Percentiles rank a stretch among this genome's conserved stretches.
Evolutionary conservation across 2,888 invertebrate species (phyloP).

Genomic region (Mythimna albipuncta): DNA sequence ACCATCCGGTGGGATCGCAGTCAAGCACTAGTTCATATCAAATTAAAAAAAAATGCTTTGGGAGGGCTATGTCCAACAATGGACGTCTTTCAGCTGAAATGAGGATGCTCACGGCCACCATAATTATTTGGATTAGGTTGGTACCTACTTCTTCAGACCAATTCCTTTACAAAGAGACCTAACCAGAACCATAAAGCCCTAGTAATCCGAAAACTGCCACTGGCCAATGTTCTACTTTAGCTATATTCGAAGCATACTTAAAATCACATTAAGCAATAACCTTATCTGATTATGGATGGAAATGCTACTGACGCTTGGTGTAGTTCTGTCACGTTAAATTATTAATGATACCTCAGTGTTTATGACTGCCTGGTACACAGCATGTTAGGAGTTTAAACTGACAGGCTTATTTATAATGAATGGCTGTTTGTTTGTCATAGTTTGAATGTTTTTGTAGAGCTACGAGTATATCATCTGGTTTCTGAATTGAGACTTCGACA

Average conservation of each 20-base stretch:
- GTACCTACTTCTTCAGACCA: not conserved
- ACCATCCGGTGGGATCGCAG: too few species aligned
- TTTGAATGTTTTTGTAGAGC: not conserved
- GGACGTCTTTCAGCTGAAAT: too few species aligned
- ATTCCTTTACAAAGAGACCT: not conserved
- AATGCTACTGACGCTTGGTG: conserved; percentile 22
- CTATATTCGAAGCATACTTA: conserved; percentile 37
- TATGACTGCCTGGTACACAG: conserved; percentile 47
- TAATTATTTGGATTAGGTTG: too few species aligned
- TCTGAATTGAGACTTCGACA: not conserved
- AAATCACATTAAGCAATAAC: conserved; percentile 39
- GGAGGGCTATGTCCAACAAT: too few species aligned
- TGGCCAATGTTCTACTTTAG: conserved; percentile 12
- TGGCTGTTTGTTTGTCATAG: not conserved
- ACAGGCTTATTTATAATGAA: conserved; percentile 31
- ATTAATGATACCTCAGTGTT: conserved; percentile 35
- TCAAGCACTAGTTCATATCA: too few species aligned
- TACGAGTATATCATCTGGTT: not conserved
- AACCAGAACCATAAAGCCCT: not conserved
- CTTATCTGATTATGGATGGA: conserved; percentile 27
- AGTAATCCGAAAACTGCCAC: conserved; percentile 4
- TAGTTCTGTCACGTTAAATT: conserved; percentile 34
- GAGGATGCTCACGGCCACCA: too few species aligned
- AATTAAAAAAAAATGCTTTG: too few species aligned
- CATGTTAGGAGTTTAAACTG: conserved; percentile 26